Base-by-base conservation (phyloP, 2,113 vertebrate species). In the Aegotheles bennettii region DNA sequence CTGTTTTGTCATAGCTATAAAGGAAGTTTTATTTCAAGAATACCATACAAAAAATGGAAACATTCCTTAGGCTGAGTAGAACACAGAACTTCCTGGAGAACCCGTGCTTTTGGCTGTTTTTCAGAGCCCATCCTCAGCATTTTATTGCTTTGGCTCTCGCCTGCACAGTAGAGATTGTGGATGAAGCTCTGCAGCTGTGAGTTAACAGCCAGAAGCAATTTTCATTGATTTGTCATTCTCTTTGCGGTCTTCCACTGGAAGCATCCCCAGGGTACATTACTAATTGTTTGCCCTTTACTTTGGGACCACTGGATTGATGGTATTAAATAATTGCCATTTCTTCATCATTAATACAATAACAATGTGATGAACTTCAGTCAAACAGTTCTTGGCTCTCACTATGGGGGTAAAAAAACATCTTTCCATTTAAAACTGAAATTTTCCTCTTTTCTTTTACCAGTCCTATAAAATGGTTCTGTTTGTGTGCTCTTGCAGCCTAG, bases 211-310 rank as follows among this genome's bases (percentile, higher is more conserved):
- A 90, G 89, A 85, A 95, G 84, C 47, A 86, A 73, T 90, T 94
- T 88, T 95, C 79, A 94, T 95, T 93, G 92, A 95, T 95, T 73
- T 88, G 69, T 95, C 95, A 75, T 94, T 90, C 65, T 91, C 67
- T 83, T 91, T 90, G 54, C 3, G 12, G 24, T 47, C 54, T 88
- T 95, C 42, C 43, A 56, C 47, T 85, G 59, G 75, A 96, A 65
- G 45, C 43, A 67, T 94, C 90, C 82, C 91, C 47, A 36, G 60
- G 90, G 75, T 71, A 77, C 9, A 14, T 77, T 56, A 50, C 68
- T 80, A 80, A 94, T 90, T 82, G 50, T 85, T 91, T 94, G 84
- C 90, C 84, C 70, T 95, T 96, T 85, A 70, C 50, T 85, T 83
- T 86, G 71, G 71, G 90, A 91, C 79, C 47, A 43, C 25, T 84